Evolutionary conservation across 2,113 vertebrate species (phyloP).

Genomic region (Calidris pygmaea): DNA sequence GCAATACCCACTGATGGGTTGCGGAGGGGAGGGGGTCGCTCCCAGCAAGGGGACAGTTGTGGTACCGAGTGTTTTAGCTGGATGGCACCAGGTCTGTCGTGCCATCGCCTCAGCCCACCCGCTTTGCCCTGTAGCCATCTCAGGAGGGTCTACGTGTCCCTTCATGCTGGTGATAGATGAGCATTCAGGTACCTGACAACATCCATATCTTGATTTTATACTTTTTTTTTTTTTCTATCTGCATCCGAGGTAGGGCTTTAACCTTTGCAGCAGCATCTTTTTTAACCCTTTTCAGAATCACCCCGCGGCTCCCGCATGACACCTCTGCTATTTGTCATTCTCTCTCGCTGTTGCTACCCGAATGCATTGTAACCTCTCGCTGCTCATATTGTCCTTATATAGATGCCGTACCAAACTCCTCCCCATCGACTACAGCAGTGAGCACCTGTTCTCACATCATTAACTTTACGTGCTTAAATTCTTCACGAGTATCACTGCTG

Average conservation of each 20-base stretch:
- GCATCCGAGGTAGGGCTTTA: background rate
- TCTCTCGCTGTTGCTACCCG: background rate
- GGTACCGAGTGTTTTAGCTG: background rate
- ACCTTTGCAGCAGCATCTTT: background rate
- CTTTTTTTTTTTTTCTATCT: background rate
- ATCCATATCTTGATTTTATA: background rate
- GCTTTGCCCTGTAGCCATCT: background rate
- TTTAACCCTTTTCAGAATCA: background rate
- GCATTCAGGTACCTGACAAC: background rate
- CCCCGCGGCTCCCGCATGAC: background rate
- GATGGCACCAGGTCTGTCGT: fast-evolving
- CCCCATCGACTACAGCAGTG: background rate
- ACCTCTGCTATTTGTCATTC: background rate
- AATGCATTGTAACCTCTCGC: background rate
- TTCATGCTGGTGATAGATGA: background rate
- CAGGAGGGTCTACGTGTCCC: background rate
- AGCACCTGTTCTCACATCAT: constrained; percentile 58
- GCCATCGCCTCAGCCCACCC: background rate
- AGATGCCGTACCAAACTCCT: constrained; percentile 3
- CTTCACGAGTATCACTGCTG: constrained; percentile 1
- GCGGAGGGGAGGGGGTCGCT: background rate
- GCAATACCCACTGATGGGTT: background rate
- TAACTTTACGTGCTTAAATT: constrained; percentile 39
- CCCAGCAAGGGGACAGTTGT: background rate
- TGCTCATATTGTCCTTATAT: background rate